Evolutionary conservation across 2,797 vertebrate species (phyloP), one percentile per base, ranked within the genome.

Genomic region (Leptoclinus maculatus): DNA sequence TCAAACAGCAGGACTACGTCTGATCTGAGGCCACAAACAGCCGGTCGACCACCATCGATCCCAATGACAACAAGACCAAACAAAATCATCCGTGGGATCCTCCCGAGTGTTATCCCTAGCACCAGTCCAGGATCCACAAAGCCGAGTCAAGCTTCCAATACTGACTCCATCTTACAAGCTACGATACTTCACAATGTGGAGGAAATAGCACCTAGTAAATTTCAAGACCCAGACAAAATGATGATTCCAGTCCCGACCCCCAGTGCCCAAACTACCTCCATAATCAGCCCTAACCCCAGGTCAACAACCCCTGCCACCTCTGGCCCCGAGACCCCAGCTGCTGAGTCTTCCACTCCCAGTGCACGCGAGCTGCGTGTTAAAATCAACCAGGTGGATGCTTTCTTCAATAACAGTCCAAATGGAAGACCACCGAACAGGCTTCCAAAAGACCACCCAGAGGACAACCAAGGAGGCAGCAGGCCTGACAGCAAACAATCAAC

Each of bases 351-450:
- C 13, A 92, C 91, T 68, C 80, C 90, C 41, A 91, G 87, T 45
- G 76, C 93, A 51, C 90, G 82, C 4, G 93, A 94, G 82, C 85
- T 95, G 79, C 89, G 93, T 72, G 94, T 91, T 39, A 97, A 97
- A 91, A 95, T 97, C 78, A 96, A 95, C 86, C 95, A 94, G 87
- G 95, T 98, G 93, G 93, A 95, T 32, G 95, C 92, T 14, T 96
- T 96, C 75, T 86, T 97, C 53, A 95, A 95, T 90, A 93, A 94
- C 67, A 96, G 56, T 69, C 57, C 93, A 93, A 90, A 94, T 94
- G 68, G 93, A 95, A 32, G 90, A 92, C 92, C 83, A 54, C 85
- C 93, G 77, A 94, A 95, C 80, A 90, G 89, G 84, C 89, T 76
- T 94, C 72, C 76, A 16, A 79, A 83, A 5, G 87, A 96, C 21